Conservation (phyloP, 2,113 vertebrate genomes). For the Equus przewalskii region DNA sequence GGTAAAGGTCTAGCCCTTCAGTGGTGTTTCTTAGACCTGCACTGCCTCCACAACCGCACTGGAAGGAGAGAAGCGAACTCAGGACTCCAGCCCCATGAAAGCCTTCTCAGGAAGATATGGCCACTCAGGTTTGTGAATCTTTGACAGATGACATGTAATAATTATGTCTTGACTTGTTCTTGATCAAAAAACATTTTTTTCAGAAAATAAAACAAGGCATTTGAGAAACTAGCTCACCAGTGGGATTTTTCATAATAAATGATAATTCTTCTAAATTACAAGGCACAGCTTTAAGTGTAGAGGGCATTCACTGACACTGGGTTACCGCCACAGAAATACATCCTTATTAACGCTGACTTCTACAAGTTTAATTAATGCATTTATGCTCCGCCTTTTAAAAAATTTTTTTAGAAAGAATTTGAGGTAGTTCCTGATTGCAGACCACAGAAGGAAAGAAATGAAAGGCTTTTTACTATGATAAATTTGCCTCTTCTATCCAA, state of each 20-base stretch:
- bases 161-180: neutral
- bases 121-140: conserved; percentile 39
- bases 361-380: neutral
- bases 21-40: neutral
- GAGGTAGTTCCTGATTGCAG: neutral
- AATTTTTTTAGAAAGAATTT: neutral
- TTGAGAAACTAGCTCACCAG: neutral
- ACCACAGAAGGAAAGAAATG: neutral
- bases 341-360: fast-evolving
- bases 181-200: neutral
- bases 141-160: neutral
- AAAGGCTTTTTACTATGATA: neutral
- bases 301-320: fast-evolving
- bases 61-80: neutral
- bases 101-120: fast-evolving
- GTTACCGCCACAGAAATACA: neutral
- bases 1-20: conserved; percentile 42
- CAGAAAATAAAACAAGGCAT: neutral
- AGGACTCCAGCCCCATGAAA: neutral
- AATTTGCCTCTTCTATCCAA: neutral
- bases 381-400: neutral
- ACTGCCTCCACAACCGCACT: neutral
- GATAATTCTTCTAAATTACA: neutral
- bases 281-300: neutral
- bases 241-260: neutral